Evolutionary conservation across 2,797 vertebrate genomes (phyloP), one percentile per base, ranked within the genome.

Genomic region (Platalea minor): DNA sequence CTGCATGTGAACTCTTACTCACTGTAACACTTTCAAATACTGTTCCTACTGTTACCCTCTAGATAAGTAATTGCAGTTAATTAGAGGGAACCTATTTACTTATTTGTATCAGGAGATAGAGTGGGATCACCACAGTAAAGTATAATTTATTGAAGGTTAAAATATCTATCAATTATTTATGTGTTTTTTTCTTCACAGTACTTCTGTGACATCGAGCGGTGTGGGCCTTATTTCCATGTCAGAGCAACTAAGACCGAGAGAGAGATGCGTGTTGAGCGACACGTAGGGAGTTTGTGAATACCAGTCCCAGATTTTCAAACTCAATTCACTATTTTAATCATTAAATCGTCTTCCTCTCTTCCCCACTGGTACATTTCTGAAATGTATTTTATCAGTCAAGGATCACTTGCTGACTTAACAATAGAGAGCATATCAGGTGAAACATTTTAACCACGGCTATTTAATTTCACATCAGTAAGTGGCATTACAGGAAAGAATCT

Each of bases 401-500:
- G 35, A 89, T 61, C 51, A 41, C 75, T 95, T 82, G 70, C 85
- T 9, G 46, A 67, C 57, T 54, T 88, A 85, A 91, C 72, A 89
- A 60, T 21, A 93, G 45, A 78, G 16, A 91, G 12, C 6, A 35
- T 93, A 85, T 91, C 77, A 86, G 85, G 65, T 63, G 69, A 83
- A 93, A 93, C 74, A 67, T 63, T 91, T 95, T 48, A 61, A 81
- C 39, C 67, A 17, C 1, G 3, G 12, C 72, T 74, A 56, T 93
- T 73, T 77, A 85, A 89, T 96, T 80, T 88, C 86, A 73, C 81
- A 77, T 80, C 65, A 84, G 86, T 50, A 95, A 94, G 57, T 37
- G 46, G 41, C 60, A 46, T 73, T 85, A 59, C 67, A 77, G 77
- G 67, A 73, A 82, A 78, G 61, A 85, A 61, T 83, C 69, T 89